Evolutionary conservation across 2,113 vertebrate genomes (phyloP), one percentile per base, ranked within the genome.

Genomic region (Pteropus alecto): DNA sequence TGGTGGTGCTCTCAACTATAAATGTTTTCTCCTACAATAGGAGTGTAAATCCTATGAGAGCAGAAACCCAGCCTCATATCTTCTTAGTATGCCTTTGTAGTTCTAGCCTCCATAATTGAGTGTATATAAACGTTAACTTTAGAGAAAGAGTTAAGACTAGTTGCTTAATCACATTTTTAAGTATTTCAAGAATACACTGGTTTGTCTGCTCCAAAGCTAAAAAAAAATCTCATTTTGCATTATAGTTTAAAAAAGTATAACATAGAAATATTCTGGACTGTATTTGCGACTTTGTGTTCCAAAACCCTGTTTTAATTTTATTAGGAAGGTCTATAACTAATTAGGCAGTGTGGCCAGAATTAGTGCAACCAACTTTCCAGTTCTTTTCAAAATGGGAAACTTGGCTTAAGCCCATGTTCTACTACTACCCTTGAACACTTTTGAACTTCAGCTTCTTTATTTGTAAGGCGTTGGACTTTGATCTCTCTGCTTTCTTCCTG

Each of bases 341-440:
- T 61, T 70, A 70, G 48, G 30, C 13, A 33, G 51, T 6, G 5
- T 91, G 12, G 16, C 43, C 35, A 68, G 71, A 84, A 85, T 78
- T 30, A 54, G 33, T 87, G 43, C 77, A 76, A 7, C 43, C 63
- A 84, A 30, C 9, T 30, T 74, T 33, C 30, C 13, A 41, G 33
- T 81, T 86, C 84, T 89, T 87, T 95, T 90, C 41, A 85, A 81
- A 85, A 85, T 87, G 79, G n/a, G 48, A n/a, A 24, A 65, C 14
- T 24, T 73, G 16, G 7, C 46, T 26, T 56, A 56, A 71, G 22
- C 33, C 74, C 41, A 26, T 33, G 10, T 38, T 70, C 43, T 87
- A 11, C 41, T 46, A n/a, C 18, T 78, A 41, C 35, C 26, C 46
- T 71, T 33, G 35, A 71, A 90, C 22, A 46, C 14, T 24, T 83